These are phyloP conservation scores for Calliphora vomitoria DNA, from an alignment of 2,888 invertebrate genomes.

Conservation along the genomic window DNA sequence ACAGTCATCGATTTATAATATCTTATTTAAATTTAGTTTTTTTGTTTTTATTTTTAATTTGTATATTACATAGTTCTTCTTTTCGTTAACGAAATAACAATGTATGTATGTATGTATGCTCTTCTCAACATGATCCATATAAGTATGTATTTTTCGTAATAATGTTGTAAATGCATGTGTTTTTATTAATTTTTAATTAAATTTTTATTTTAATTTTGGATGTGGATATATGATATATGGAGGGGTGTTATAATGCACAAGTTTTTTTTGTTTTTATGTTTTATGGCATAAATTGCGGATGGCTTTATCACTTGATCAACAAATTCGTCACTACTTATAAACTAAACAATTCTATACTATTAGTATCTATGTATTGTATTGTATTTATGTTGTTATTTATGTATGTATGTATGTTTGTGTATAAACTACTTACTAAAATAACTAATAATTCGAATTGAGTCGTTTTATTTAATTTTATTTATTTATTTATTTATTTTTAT, in stretches of 20 bases:
- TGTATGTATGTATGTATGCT: background rate
- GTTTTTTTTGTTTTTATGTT: conserved; percentile 9
- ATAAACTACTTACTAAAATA: conserved; percentile 44
- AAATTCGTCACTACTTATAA: conserved; percentile 70
- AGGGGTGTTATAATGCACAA: conserved; percentile 64
- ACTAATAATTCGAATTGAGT: conserved; percentile 42
- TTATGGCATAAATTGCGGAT: conserved; percentile 67
- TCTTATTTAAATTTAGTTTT: conserved; percentile 36
- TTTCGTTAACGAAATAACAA: conserved; percentile 51
- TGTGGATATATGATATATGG: conserved; percentile 31
- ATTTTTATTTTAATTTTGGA: conserved; percentile 5
- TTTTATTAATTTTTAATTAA: background rate
- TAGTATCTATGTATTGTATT: conserved; percentile 20
- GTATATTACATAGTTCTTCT: conserved; percentile 39
- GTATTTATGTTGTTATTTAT: background rate
- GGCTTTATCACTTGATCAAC: conserved; percentile 72
- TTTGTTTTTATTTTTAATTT: conserved; percentile 14
- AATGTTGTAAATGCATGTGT: conserved; percentile 48
- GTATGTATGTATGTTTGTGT: background rate
- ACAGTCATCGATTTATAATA: conserved; percentile 71
- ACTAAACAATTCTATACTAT: conserved; percentile 61
- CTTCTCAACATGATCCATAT: conserved; percentile 9
- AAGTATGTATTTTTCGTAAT: background rate
- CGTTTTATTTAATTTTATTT: conserved; percentile 7
- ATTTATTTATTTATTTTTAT: conserved; percentile 24